Evolutionary conservation across 2,113 vertebrate species (phyloP).

Genomic region (Poicephalus gulielmi): DNA sequence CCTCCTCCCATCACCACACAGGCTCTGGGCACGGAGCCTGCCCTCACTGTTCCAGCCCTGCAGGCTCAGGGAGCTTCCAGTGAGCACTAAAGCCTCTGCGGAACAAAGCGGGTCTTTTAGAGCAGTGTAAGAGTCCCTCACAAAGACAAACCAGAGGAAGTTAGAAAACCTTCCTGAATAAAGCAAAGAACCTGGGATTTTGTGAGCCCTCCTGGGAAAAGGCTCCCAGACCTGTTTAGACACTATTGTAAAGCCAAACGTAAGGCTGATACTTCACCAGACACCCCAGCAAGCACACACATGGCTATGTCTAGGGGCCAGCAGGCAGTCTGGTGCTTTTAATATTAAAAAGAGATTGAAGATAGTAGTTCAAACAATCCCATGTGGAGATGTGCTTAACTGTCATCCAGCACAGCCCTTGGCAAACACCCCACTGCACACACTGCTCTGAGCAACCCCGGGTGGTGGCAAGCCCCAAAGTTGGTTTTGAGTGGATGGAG

Average conservation of each 20-base stretch:
- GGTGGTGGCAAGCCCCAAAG: not conserved
- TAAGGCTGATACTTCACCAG: not conserved
- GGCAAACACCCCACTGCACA: not conserved
- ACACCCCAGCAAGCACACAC: not conserved
- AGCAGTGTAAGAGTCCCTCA: too few species aligned
- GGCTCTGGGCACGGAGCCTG: not conserved
- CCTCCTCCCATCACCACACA: not conserved
- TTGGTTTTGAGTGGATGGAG: not conserved
- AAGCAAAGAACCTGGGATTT: not conserved
- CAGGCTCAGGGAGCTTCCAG: not conserved
- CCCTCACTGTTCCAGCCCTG: not conserved
- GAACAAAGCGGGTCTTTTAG: not conserved
- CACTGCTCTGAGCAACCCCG: fast-evolving
- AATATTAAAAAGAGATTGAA: not conserved
- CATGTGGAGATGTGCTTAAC: not conserved
- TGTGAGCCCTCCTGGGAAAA: not conserved
- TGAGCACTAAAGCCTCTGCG: not conserved
- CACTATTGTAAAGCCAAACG: not conserved
- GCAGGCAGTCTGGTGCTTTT: not conserved
- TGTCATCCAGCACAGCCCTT: not conserved
- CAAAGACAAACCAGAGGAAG: not conserved
- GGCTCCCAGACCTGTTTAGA: not conserved
- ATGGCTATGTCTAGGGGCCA: fast-evolving
- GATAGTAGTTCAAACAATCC: not conserved
- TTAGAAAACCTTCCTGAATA: not conserved